Evolutionary conservation across 2,888 invertebrate genomes (phyloP), one percentile per base, ranked within the genome.

Genomic region (Erebia epiphron): DNA sequence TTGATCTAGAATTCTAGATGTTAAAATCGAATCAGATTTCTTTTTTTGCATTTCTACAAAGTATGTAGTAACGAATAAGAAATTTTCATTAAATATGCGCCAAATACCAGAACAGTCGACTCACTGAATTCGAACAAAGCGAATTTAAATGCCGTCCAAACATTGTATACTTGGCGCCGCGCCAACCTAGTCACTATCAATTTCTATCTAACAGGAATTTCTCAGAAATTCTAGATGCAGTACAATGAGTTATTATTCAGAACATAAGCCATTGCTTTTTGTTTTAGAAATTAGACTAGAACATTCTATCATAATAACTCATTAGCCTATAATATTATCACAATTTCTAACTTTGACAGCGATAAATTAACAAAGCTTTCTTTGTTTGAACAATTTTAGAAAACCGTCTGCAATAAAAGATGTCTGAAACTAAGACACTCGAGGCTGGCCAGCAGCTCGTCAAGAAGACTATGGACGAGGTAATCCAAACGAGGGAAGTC

Each of bases 361-460:
- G 1, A 43, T 3, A 41, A 16, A 60, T 49, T 49, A 14, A 62
- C 49, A 49, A 49, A 62, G 26, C 9, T 64, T 49, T 63, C 50
- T 63, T 64, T 64, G n/a, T 52, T 64, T 56, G 61, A 35, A 67
- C 63, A 50, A 65, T 72, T 73, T 71, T 71, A 74, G 71, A 66
- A 72, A 66, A 70, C 56, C 64, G 26, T 57, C 18, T 41, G 65
- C 43, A 68, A 13, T 43, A 52, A 16, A 76, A 79, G 75, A 92
- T 92, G 92, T 91, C 92, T 86, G 87, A 91, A 78, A 82, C 79
- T 77, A 89, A 86, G 52, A 85, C 85, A 66, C 87, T 94, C 18
- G 87, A 91, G 76, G 87, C 93, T 75, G 89, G 94, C 56, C 93
- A 93, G 76, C 89, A 91, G 76, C 86, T 94, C 49, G 89, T 94